These are phyloP conservation scores for Amyelois transitella DNA, from an alignment of 1,140 invertebrate species.

Conservation along the genomic window DNA sequence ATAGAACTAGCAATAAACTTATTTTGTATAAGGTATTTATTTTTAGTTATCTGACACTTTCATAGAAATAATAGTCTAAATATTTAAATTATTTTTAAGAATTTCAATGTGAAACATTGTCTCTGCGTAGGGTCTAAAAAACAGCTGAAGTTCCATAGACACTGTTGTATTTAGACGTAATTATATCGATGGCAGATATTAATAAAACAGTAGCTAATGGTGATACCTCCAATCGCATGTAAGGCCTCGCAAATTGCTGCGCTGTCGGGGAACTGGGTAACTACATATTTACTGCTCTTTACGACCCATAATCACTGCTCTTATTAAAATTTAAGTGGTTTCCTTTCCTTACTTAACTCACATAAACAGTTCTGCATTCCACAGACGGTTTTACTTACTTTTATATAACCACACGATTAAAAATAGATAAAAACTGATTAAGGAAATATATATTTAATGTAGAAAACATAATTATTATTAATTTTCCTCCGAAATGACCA, in stretches of 20 bases:
- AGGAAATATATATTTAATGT: too few relatives aligned
- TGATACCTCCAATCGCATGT: neutral
- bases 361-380: conserved; percentile 39
- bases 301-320: conserved; percentile 61
- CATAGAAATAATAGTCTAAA: too few relatives aligned
- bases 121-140: too few relatives aligned
- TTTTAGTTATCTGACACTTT: too few relatives aligned
- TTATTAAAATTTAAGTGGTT: conserved; percentile 69
- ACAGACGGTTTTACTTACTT: neutral
- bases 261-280: conserved; percentile 51
- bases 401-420: neutral
- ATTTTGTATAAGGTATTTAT: too few relatives aligned
- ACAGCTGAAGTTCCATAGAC: neutral
- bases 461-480: too few relatives aligned
- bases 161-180: neutral
- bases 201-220: conserved; percentile 11
- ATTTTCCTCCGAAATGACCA: too few relatives aligned
- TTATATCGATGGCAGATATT: neutral
- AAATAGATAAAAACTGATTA: too few relatives aligned
- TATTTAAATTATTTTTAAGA: too few relatives aligned
- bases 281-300: conserved; percentile 64
- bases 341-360: conserved; percentile 43
- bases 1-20: too few relatives aligned
- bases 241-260: conserved; percentile 46
- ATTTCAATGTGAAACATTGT: too few relatives aligned